Evolutionary conservation across 2,113 vertebrate genomes (phyloP), one percentile per base, ranked within the genome.

Genomic region (Microtus pennsylvanicus): DNA sequence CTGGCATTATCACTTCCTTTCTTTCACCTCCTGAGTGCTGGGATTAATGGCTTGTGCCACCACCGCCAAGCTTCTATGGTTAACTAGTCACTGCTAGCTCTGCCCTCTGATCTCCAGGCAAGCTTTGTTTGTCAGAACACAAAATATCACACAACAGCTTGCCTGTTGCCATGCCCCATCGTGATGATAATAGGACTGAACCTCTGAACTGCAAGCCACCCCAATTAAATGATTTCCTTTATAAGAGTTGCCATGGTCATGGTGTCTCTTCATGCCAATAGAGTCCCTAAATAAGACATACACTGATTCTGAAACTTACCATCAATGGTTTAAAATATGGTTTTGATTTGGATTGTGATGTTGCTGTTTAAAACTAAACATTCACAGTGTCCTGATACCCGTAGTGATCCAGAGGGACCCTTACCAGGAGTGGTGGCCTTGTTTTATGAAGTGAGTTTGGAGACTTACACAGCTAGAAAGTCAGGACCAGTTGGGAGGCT

Each of bases 291-390:
- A 33, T 70, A 35, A 70, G 33, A 70, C 16, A 28, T 16, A 70
- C 35, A 61, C 26, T 85, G 42, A 86, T 94, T 88, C 42, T 42
- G 50, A 65, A 92, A 87, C 16, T 90, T 96, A 85, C 58, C 19
- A n/a, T 94, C 13, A 35, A 52, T 75, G 50, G 12, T 90, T 94
- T 70, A 85, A 82, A 55, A 38, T 72, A 38, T 12, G 35, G 10
- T 13, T 77, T 72, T 87, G 52, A 16, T 75, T 88, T 88, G 22
- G 76, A 80, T 67, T 30, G 3, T 94, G 45, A 63, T 0, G 1
- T 82, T n/a, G 89, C 3, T 77, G 2, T 86, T 91, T 78, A 69
- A 85, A 94, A 35, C 3, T 28, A 67, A 83, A 63, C 5, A 38
- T 52, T 87, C 24, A 61, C 14, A 14, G 61, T 78, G 22, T 90